phyloP scores from a whole-genome alignment of 37 sponge, comb jelly and placozoan species.

The Theonella swinhoei region DNA sequence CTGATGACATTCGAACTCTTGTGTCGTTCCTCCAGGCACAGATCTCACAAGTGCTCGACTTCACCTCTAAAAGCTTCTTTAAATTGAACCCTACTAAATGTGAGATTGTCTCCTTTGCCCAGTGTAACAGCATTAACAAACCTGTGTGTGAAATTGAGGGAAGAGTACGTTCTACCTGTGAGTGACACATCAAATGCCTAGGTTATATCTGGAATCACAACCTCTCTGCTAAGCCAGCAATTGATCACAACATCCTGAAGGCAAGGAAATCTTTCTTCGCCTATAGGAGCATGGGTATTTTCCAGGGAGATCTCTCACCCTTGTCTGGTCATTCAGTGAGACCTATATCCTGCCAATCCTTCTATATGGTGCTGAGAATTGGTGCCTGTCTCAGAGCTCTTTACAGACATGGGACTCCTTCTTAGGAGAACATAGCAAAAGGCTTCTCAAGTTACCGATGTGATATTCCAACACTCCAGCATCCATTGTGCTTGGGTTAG shows the following conservation, averaged over 20 bases:
- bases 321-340: not conserved
- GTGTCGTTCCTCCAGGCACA: not conserved
- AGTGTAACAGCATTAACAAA: not conserved
- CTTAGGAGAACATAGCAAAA: not conserved
- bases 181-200: no score
- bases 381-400: not conserved
- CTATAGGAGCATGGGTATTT: conserved; percentile 23
- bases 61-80: not conserved
- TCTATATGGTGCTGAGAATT: conserved; percentile 1
- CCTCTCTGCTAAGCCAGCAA: conserved; percentile 6
- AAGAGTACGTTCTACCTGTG: no score
- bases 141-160: not conserved
- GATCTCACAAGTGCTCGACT: conserved; percentile 4
- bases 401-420: not conserved
- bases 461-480: not conserved
- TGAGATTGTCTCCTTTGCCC: conserved; percentile 1
- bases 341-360: conserved; percentile 4
- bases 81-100: not conserved
- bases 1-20: conserved; percentile 1
- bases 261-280: conserved; percentile 34
- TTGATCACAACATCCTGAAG: conserved; percentile 9
- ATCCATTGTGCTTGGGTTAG: conserved; percentile 3
- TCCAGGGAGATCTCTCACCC: not conserved
- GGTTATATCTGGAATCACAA: not conserved
- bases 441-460: conserved; percentile 6